Conservation (phyloP, 1,140 invertebrate species). For the Atta texana region DNA sequence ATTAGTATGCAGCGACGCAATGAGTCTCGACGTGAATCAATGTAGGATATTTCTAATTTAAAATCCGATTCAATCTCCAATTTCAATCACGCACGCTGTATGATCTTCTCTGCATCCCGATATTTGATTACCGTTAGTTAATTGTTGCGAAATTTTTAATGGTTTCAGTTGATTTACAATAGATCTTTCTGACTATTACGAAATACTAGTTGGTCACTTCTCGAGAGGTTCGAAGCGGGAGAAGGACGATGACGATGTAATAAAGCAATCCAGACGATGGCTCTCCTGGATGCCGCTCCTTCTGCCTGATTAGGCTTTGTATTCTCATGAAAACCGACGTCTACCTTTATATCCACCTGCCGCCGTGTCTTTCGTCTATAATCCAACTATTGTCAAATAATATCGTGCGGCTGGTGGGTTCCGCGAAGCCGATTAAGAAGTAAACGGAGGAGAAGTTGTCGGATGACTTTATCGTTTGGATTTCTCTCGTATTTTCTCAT, state of each 20-base stretch:
- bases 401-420: conserved; percentile 48
- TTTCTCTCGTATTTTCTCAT: neutral
- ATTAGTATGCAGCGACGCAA: conserved; percentile 35
- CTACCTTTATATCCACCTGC: conserved; percentile 49
- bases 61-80: conserved; percentile 28
- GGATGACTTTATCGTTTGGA: conserved; percentile 42
- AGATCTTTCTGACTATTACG: conserved; percentile 19
- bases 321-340: conserved; percentile 46
- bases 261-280: conserved; percentile 31
- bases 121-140: neutral
- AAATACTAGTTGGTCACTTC: conserved; percentile 28
- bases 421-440: conserved; percentile 66
- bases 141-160: conserved; percentile 46
- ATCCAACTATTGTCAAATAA: conserved; percentile 68
- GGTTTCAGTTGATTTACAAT: conserved; percentile 2
- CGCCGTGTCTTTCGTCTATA: conserved; percentile 64
- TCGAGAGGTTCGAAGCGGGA: conserved; percentile 13
- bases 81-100: conserved; percentile 7
- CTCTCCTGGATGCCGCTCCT: conserved; percentile 27
- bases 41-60: conserved; percentile 45
- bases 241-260: conserved; percentile 30
- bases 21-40: conserved; percentile 10
- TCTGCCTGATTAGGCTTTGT: conserved; percentile 61
- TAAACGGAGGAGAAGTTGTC: conserved; percentile 17
- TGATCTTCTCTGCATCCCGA: conserved; percentile 12